phyloP scores from a whole-genome alignment of 1,140 invertebrate genomes.

The Aphelinus atriplicis region DNA sequence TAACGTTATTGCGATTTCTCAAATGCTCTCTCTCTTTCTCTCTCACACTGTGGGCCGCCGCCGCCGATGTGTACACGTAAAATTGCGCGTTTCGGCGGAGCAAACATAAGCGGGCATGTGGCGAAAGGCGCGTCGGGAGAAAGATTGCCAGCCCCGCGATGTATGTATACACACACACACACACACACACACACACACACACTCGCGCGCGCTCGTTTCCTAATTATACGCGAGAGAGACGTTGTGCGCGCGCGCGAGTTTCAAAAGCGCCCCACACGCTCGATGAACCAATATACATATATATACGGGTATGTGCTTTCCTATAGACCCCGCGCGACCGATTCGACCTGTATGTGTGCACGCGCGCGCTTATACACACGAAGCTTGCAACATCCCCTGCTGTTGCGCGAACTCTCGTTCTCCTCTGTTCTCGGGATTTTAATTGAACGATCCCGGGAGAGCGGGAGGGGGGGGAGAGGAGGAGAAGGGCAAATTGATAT shows the following conservation, averaged over 20 bases:
- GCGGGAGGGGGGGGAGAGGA: too few species aligned
- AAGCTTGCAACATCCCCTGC: conserved; percentile 55
- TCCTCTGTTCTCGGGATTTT: conserved; percentile 31
- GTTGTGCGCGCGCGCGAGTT: conserved; percentile 42
- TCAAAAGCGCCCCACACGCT: conserved; percentile 55
- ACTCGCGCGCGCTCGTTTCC: conserved; percentile 51
- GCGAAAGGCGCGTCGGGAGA: conserved; percentile 32
- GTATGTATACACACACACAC: too few species aligned
- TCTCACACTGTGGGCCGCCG: neutral
- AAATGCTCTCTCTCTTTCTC: conserved; percentile 2
- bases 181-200: too few species aligned
- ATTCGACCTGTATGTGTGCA: neutral
- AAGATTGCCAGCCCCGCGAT: conserved; percentile 34
- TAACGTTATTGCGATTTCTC: conserved; percentile 27
- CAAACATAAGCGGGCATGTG: conserved; percentile 21
- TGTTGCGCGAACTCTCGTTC: conserved; percentile 6
- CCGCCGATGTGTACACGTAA: too few species aligned
- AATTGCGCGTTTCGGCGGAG: too few species aligned
- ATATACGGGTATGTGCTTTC: conserved; percentile 30
- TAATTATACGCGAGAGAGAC: conserved; percentile 55
- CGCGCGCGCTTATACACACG: too few species aligned
- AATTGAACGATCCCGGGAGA: neutral
- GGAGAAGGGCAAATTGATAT: too few species aligned
- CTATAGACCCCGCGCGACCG: too few species aligned
- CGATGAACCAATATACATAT: conserved; percentile 65